Conservation (phyloP, 2,888 invertebrate species). For the Nyleta sp. region DNA sequence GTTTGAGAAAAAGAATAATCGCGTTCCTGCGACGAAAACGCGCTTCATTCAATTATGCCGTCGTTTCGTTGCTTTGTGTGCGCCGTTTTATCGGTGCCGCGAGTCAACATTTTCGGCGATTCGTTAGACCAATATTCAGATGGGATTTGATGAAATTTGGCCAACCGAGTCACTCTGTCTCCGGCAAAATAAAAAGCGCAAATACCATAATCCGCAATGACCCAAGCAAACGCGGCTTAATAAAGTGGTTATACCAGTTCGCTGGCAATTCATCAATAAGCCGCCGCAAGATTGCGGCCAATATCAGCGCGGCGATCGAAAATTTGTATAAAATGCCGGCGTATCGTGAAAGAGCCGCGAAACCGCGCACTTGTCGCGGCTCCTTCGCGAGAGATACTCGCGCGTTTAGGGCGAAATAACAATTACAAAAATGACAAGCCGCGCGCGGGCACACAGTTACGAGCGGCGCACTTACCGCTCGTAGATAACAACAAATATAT, state of each 20-base stretch:
- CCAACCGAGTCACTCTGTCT: background rate
- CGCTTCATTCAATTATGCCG: conserved; percentile 8
- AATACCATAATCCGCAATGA: conserved; percentile 16
- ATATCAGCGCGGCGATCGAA: conserved; percentile 35
- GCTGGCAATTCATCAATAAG: conserved; percentile 29
- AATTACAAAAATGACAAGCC: conserved; percentile 60
- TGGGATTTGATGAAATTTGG: background rate
- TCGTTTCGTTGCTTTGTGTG: conserved; percentile 8
- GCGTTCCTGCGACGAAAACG: conserved; percentile 33
- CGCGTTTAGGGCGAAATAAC: conserved; percentile 48
- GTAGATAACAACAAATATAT: conserved; percentile 55
- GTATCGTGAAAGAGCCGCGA: conserved; percentile 44
- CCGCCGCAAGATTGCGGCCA: conserved; percentile 24
- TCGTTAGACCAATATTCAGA: background rate
- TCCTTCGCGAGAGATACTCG: conserved; percentile 23
- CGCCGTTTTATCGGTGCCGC: conserved; percentile 1
- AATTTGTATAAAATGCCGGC: no score
- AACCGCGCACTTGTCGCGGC: conserved; percentile 39
- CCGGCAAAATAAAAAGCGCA: conserved; percentile 2
- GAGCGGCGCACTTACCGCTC: conserved; percentile 31
- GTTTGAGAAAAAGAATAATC: conserved; percentile 27
- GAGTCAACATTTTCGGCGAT: conserved; percentile 1
- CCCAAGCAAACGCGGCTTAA: background rate
- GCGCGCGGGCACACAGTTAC: conserved; percentile 17
- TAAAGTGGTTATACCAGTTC: conserved; percentile 21